phyloP scores from a whole-genome alignment of 1,140 invertebrate species.

The Calosoma granatense region DNA sequence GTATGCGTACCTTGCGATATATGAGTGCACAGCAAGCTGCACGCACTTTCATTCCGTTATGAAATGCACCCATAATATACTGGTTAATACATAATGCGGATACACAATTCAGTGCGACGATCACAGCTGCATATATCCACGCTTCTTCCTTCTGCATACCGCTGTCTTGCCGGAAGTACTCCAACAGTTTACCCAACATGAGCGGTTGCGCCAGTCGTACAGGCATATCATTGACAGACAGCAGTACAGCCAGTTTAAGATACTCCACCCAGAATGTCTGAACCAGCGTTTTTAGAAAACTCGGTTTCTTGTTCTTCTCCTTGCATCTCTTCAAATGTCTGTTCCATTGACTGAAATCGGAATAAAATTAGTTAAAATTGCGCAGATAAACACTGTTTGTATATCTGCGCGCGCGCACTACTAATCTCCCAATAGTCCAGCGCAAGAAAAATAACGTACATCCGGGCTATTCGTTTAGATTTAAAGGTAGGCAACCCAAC shows the following conservation, averaged over 20 bases:
- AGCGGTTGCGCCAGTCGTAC: constrained; percentile 36
- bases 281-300: constrained; percentile 32
- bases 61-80: constrained; percentile 46
- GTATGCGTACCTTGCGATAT: constrained; percentile 48
- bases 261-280: constrained; percentile 36
- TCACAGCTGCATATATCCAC: constrained; percentile 45
- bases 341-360: constrained; percentile 32
- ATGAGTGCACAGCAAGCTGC: constrained; percentile 54
- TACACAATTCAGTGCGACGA: constrained; percentile 41
- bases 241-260: constrained; percentile 24
- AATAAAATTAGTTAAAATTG: too few relatives aligned
- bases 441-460: not conserved
- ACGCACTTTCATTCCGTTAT: constrained; percentile 47
- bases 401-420: too few relatives aligned
- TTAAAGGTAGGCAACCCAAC: too few relatives aligned
- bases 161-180: constrained; percentile 39
- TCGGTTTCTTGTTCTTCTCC: constrained; percentile 25
- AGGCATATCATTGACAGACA: constrained; percentile 25
- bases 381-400: too few relatives aligned
- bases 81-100: constrained; percentile 48
- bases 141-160: constrained; percentile 35
- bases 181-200: constrained; percentile 41
- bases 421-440: too few relatives aligned
- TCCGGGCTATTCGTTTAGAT: not conserved
- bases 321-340: constrained; percentile 31